These are phyloP conservation scores for Synanthedon andrenaeformis DNA, from an alignment of 2,888 invertebrate genomes.

Conservation along the genomic window DNA sequence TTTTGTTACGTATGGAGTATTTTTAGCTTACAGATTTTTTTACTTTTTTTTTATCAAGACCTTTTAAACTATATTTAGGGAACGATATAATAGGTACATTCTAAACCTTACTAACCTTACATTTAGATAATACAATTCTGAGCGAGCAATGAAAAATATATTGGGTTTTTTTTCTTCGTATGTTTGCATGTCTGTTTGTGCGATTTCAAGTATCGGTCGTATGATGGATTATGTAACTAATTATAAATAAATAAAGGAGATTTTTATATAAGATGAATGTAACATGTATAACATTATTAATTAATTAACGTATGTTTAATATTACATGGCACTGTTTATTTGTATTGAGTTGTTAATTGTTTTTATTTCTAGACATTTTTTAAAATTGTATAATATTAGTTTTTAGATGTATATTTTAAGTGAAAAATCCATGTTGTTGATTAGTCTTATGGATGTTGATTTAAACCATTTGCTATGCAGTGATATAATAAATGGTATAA, in stretches of 20 bases:
- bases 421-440: slow-evolving; percentile 67
- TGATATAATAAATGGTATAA: slow-evolving; percentile 64
- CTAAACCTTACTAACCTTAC: too few species aligned
- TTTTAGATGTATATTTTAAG: slow-evolving; percentile 51
- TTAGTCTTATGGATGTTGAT: slow-evolving; percentile 70
- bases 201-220: slow-evolving; percentile 17
- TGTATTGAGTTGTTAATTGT: slow-evolving; percentile 48
- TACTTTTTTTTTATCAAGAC: too few species aligned
- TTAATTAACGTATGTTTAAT: slow-evolving; percentile 26
- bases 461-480: slow-evolving; percentile 67
- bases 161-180: too few species aligned
- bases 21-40: too few species aligned
- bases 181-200: neutral
- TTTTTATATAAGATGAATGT: slow-evolving; percentile 37
- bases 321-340: slow-evolving; percentile 53
- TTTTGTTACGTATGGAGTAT: too few species aligned
- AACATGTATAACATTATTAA: slow-evolving; percentile 23
- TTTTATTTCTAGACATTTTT: slow-evolving; percentile 16
- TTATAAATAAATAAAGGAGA: slow-evolving; percentile 9
- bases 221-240: slow-evolving; percentile 35
- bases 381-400: slow-evolving; percentile 5
- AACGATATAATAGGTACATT: too few species aligned
- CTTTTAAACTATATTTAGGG: too few species aligned
- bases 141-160: too few species aligned
- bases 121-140: too few species aligned